A percentile compares a stretch with the other conserved stretches of the same genome.
These are phyloP conservation scores for Drosophila nr. fundita DNA, from an alignment of 2,888 invertebrate species.

Conservation along the genomic window DNA sequence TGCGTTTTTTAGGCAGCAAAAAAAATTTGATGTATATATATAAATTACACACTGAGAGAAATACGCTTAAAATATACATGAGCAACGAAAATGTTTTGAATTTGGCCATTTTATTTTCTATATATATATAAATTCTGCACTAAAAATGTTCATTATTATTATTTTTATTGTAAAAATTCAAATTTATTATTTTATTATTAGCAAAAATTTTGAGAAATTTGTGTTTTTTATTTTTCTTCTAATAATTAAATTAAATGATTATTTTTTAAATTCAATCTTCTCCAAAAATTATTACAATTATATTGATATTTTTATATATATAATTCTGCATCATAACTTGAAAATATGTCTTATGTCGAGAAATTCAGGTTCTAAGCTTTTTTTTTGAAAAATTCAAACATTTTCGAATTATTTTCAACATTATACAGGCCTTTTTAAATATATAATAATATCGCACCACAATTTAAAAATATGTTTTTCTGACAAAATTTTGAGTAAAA, in stretches of 20 bases:
- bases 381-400: neutral
- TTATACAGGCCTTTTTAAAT: neutral
- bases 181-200: neutral
- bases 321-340: neutral
- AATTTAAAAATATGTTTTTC: neutral
- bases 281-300: neutral
- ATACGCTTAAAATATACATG: slow-evolving; percentile 70
- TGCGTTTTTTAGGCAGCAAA: slow-evolving; percentile 65
- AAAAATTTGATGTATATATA: slow-evolving; percentile 15
- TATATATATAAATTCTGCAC: neutral
- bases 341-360: neutral
- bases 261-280: neutral
- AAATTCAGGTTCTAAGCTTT: neutral
- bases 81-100: slow-evolving; percentile 56
- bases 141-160: neutral
- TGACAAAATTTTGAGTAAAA: neutral
- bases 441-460: neutral
- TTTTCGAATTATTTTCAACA: neutral
- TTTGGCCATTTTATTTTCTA: slow-evolving; percentile 14
- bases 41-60: slow-evolving; percentile 54
- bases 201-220: neutral
- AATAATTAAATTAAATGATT: neutral
- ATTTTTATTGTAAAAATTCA: neutral
- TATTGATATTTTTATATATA: neutral
- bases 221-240: neutral